Evolutionary conservation across 23 tunicate species (phyloP), one percentile per base, ranked within the genome.

Genomic region (Botrylloides violaceus): DNA sequence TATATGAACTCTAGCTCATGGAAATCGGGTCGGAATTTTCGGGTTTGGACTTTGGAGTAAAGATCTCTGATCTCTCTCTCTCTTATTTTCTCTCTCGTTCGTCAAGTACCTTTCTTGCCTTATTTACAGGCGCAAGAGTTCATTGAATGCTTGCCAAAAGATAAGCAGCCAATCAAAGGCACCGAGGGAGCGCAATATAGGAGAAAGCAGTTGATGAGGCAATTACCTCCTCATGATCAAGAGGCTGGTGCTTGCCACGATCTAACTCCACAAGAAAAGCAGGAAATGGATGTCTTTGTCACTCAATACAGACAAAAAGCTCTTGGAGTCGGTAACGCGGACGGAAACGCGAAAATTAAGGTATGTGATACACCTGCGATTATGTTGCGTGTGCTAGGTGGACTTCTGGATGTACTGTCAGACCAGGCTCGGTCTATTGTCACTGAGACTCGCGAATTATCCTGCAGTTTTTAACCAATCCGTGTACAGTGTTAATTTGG

Each of bases 151-250:
- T 60, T 88, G 35, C 96, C 96, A 5, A 76, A 88, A 47, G 96
- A 81, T 34, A 88, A 88, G 43, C 87, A 73, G 27, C 96, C 96
- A 32, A 57, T 88, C n/a, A 80, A 62, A 34, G 96, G 96, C 22
- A 77, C 83, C 0, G 96, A 79, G 0, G 96, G 87, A 22, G 96
- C 83, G 7, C 73, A 88, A 63, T 81, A 88, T 72, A 64, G 96
- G 66, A 76, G 84, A 71, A 88, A 88, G 75, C 96, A 88, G 71
- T 53, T 88, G 80, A 88, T 88, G 96, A 49, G 96, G 49, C 96
- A 88, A 72, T 79, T 88, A 39, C 96, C 96, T 2, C 68, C 96
- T 18, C 96, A 88, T 48, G 96, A 88, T 60, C 96, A 88, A 66
- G 87, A 88, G 32, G 87, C 98, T 12, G 39, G 71, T 19, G 83